Evolutionary conservation across 2,113 vertebrate species (phyloP).

Genomic region (Podilymbus podiceps): DNA sequence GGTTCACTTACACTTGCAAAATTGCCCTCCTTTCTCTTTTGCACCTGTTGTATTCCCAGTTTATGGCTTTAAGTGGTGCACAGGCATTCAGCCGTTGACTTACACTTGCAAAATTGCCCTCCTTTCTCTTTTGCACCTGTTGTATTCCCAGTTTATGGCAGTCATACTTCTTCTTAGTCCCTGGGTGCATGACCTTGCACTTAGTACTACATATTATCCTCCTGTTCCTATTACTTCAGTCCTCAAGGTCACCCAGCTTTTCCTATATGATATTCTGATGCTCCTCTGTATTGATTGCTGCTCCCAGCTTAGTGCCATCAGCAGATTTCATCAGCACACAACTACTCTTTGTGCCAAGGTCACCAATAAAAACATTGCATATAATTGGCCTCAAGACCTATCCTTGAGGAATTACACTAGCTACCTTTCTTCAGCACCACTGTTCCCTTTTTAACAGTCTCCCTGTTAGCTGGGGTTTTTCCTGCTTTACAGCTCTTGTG

Average conservation of each 20-base stretch:
- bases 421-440: background rate
- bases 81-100: background rate
- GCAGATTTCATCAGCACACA: constrained; percentile 26
- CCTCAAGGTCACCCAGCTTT: constrained; percentile 1
- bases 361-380: constrained; percentile 6
- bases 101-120: background rate
- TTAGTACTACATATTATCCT: background rate
- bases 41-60: background rate
- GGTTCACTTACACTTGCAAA: background rate
- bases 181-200: background rate
- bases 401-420: background rate
- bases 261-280: background rate
- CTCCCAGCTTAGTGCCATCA: constrained; percentile 15
- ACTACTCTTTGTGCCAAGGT: constrained; percentile 5
- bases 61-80: background rate
- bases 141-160: background rate
- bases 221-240: background rate
- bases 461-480: background rate
- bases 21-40: background rate
- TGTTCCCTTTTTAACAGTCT: background rate
- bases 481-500: background rate
- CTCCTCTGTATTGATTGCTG: constrained; percentile 21
- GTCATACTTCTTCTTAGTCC: background rate
- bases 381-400: background rate
- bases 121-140: background rate